Evolutionary conservation across 2,888 invertebrate species (phyloP).

Genomic region (Tiliacea citrago): DNA sequence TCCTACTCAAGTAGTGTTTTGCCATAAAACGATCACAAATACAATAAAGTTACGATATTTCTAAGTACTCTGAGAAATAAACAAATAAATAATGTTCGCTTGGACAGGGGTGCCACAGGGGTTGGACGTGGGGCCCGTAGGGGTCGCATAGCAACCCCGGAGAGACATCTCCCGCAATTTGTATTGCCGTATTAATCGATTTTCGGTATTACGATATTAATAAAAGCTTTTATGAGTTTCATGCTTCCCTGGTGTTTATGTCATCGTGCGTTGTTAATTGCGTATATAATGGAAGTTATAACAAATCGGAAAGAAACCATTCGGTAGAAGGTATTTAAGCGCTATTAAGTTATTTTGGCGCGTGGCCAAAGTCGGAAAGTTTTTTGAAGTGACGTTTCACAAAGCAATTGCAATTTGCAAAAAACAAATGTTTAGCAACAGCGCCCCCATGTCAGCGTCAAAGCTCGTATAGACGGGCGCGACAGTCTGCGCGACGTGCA

Average conservation of each 20-base stretch:
- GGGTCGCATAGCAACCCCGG: conserved; percentile 67
- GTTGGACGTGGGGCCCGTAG: conserved; percentile 27
- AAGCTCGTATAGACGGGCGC: too few relatives aligned
- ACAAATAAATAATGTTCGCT: conserved; percentile 60
- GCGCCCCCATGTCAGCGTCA: neutral
- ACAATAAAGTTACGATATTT: conserved; percentile 32
- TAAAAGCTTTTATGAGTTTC: conserved; percentile 42
- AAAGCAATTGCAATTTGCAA: neutral
- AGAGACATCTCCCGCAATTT: conserved; percentile 50
- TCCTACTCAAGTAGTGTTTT: conserved; percentile 7
- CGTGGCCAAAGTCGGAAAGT: neutral
- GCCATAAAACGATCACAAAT: conserved; percentile 17
- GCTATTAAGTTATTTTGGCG: neutral
- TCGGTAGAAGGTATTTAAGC: neutral
- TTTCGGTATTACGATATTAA: conserved; percentile 50
- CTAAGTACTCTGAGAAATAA: conserved; percentile 44
- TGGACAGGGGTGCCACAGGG: conserved; percentile 47
- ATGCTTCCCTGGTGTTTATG: conserved; percentile 21
- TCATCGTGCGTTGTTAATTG: neutral
- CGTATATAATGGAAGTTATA: neutral
- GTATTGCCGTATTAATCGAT: conserved; percentile 62
- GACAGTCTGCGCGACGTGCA: too few relatives aligned
- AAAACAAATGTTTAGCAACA: too few relatives aligned
- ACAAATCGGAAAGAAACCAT: neutral
- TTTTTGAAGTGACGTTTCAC: neutral